These are phyloP conservation scores for Eptesicus fuscus DNA, from an alignment of 2,113 vertebrate genomes.

Conservation along the genomic window DNA sequence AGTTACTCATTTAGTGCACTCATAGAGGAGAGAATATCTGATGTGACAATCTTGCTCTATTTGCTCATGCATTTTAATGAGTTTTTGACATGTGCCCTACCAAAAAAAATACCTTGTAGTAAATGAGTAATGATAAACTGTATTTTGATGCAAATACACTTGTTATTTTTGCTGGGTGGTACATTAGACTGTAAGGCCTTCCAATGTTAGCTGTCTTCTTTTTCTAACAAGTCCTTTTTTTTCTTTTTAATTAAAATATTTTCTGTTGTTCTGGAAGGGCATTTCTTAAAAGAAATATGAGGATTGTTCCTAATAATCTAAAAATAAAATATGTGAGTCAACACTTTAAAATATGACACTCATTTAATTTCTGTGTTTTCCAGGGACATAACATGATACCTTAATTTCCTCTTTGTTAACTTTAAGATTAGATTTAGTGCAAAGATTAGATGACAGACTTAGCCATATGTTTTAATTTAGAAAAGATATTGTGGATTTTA, in stretches of 20 bases:
- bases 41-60: conserved; percentile 11
- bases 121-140: conserved; percentile 10
- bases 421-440: neutral
- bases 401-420: neutral
- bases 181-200: neutral
- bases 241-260: neutral
- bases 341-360: neutral
- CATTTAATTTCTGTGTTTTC: neutral
- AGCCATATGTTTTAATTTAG: neutral
- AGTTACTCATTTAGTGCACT: neutral
- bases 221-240: neutral
- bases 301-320: neutral
- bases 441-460: neutral
- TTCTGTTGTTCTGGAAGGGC: neutral
- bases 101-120: neutral
- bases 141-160: neutral
- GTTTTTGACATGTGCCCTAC: neutral
- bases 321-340: neutral
- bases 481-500: neutral
- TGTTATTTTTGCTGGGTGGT: neutral
- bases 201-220: neutral
- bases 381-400: neutral
- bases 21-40: neutral
- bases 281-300: neutral
- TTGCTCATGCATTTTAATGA: conserved; percentile 51